Base-by-base conservation (phyloP, 1,140 invertebrate species). In the Nephila pilipes region DNA sequence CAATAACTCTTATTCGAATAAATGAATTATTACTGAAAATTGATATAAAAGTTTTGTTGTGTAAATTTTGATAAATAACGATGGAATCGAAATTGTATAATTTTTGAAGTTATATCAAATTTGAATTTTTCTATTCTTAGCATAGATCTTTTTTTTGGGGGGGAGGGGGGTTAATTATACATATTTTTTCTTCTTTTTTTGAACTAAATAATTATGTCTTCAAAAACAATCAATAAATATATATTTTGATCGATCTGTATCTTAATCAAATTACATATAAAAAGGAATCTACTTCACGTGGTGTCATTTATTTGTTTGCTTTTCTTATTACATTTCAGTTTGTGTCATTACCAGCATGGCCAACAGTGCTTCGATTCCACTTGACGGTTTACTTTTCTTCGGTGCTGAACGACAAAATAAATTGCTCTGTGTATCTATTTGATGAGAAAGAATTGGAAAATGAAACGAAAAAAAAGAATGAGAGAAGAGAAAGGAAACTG, bases 401-500 rank as follows among this genome's bases (percentile, higher is more conserved):
- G 4, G 18, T 18, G 14, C 20, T 18, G 58, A 60, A 60, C 16
- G 58, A 60, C 25, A 75, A 75, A 75, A 75, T 75, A 75, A 75
- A 75, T 75, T 75, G 69, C 14, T 25, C 29, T 36, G 69, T 75
- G 69, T 75, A 75, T 75, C 69, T 75, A 32, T 75, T 32, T 75
- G 69, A 75, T 75, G 69, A 75, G 69, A 75, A 36, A 75, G 69
- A 75, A 75, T 75, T 32, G 69, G 65, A 75, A 75, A 75, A 75
- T 32, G 25, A 29, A 75, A 18, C 12, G 29, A 75, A 18, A 75
- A 36, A 18, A 16, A 75, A 3, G 2, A 29, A 69, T 1, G 14
- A 32, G 3, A 69, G 18, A 75, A 75, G 29, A 75, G 29, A 75
- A 75, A 20, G 69, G 29, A 32, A 75, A 75, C 69, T 75, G 25